Conservation (phyloP, 2,888 invertebrate genomes). For the Horisme vitalbata region DNA sequence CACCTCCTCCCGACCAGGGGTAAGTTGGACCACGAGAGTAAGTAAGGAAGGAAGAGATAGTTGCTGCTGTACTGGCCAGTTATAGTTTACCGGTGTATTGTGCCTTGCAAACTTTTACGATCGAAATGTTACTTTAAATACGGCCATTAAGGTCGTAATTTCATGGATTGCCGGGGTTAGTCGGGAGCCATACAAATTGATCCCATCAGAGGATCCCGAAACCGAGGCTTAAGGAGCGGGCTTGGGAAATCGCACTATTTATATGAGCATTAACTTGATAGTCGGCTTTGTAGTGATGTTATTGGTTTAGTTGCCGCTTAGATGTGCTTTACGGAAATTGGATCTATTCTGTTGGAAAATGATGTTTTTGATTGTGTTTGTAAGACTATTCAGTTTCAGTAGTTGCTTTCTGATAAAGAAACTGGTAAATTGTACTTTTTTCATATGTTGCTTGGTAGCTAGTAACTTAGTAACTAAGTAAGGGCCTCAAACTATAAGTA, state of each 20-base stretch:
- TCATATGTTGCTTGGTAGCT: no score
- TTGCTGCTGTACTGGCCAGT: conserved; percentile 51
- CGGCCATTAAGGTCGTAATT: conserved; percentile 53
- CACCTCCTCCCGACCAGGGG: conserved; percentile 19
- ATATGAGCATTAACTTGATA: conserved; percentile 58
- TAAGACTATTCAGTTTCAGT: neutral
- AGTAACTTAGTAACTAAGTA: no score
- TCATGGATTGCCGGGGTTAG: conserved; percentile 42
- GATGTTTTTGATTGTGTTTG: conserved; percentile 13
- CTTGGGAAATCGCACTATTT: conserved; percentile 62
- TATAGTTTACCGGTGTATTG: conserved; percentile 61
- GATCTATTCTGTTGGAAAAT: conserved; percentile 21
- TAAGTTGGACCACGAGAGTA: conserved; percentile 30
- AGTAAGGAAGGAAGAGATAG: conserved; percentile 34
- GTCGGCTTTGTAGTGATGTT: conserved; percentile 49
- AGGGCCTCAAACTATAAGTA: no score
- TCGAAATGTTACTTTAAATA: conserved; percentile 51
- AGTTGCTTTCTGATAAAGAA: no score
- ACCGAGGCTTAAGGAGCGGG: conserved; percentile 47
- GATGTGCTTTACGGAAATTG: conserved; percentile 21
- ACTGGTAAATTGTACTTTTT: no score
- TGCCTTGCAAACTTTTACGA: conserved; percentile 47
- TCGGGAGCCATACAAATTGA: conserved; percentile 72
- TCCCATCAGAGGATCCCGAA: conserved; percentile 54
- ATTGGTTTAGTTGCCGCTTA: conserved; percentile 36